Percentiles rank a stretch among this genome's conserved stretches.
Conservation (phyloP, 2,888 invertebrate species). For the Scaeva pyrastri region DNA sequence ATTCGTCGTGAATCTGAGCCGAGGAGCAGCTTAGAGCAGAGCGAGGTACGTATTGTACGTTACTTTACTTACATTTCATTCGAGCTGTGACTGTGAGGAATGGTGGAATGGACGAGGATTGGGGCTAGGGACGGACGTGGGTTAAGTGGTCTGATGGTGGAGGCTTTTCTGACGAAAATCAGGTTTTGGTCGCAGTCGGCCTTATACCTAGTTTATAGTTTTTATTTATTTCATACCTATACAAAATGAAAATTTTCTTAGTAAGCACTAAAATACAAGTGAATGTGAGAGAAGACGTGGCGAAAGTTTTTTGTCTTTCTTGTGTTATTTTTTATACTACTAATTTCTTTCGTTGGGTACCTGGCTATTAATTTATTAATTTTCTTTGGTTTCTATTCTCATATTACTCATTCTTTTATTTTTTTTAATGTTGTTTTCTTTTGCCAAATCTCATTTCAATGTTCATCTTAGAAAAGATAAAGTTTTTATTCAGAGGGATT, state of each 20-base stretch:
- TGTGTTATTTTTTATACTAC: conserved; percentile 30
- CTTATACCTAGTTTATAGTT: too few relatives aligned
- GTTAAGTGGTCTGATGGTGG: conserved; percentile 62
- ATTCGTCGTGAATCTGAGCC: conserved; percentile 59
- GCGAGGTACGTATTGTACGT: conserved; percentile 62
- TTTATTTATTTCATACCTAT: conserved; percentile 54
- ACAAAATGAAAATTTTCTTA: conserved; percentile 67
- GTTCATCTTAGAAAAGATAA: background rate
- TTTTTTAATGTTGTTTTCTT: background rate
- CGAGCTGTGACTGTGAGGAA: too few relatives aligned
- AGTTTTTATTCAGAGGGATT: background rate
- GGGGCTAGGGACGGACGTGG: conserved; percentile 29
- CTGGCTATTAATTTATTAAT: conserved; percentile 7
- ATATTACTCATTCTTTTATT: conserved; percentile 12
- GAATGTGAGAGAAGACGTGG: conserved; percentile 73
- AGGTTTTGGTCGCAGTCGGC: conserved; percentile 57
- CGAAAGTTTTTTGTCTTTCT: conserved; percentile 64
- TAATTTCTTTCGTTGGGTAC: background rate
- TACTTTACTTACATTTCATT: conserved; percentile 57
- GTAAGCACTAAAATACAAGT: conserved; percentile 51
- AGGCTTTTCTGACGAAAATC: conserved; percentile 59
- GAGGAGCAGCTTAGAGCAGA: conserved; percentile 56
- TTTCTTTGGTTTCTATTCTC: conserved; percentile 24
- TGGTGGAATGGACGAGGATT: conserved; percentile 6
- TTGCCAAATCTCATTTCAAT: background rate